Evolutionary conservation across 2,113 vertebrate genomes (phyloP), one percentile per base, ranked within the genome.

Genomic region (Entelurus aequoreus): DNA sequence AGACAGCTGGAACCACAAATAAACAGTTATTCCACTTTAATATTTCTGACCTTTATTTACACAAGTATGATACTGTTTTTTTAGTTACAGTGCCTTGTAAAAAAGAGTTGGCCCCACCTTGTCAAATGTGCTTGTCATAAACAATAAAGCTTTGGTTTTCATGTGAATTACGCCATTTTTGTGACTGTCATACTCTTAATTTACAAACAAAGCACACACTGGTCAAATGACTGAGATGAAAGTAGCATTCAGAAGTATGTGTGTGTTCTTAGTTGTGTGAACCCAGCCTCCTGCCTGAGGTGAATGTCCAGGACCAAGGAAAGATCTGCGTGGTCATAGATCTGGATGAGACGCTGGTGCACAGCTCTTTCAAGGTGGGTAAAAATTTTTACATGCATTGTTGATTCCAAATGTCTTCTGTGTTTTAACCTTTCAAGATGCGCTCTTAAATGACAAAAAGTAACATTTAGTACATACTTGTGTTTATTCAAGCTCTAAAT

Each of bases 321-420:
- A 94, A 95, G 86, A 91, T 95, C 8, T 97, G 95, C 0, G 91
- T 95, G 80, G 95, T 97, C 78, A 96, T 95, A 50, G 95, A 97
- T 86, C 85, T 97, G 88, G 95, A 97, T 10, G 95, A 97, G 83
- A 96, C 94, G 0, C 84, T 96, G 69, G 94, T 96, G 76, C 95
- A 96, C 84, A 96, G 95, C 66, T 95, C 95, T 37, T 96, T 96
- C 86, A 96, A 95, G 94, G 95, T 50, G 35, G 57, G 46, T 6
- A 21, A 51, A 13, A 16, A 8, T 51, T 1, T 10, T 51, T 51
- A 51, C 49, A 46, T 46, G 42, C 42, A 6, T 46, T 46, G 1
- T 46, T 46, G 10, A 46, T 12, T 46, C 42, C 10, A 4, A 46
- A 2, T 62, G 15, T 14, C 46, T 53, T 48, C 6, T 55, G 6